A percentile compares a stretch with the other conserved stretches of the same genome.
Evolutionary conservation across 1,140 invertebrate species (phyloP).

Genomic region (Diorhabda elongata): DNA sequence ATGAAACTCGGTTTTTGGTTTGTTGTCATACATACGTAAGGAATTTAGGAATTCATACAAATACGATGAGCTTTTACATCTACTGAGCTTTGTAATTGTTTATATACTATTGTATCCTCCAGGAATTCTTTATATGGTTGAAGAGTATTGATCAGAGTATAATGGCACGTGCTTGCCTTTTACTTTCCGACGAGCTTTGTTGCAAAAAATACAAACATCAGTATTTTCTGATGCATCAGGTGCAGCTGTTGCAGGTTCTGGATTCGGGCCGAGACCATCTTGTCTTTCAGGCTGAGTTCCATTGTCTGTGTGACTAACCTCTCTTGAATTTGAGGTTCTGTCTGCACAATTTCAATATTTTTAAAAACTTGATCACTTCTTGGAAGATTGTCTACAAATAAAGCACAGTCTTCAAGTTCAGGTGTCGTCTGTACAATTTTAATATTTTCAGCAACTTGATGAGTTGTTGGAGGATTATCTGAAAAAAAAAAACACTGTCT

Average conservation of each 20-base stretch:
- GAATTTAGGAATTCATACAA: no score
- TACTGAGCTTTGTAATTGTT: no score
- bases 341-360: constrained; percentile 3
- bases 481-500: background rate
- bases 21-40: no score
- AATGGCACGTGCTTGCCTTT: background rate
- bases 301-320: constrained; percentile 4
- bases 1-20: no score
- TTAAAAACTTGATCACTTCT: background rate
- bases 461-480: constrained; percentile 1
- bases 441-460: constrained; percentile 7
- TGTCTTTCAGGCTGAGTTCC: background rate
- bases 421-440: constrained; percentile 4
- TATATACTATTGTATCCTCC: no score
- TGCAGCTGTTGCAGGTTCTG: background rate
- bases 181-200: constrained; percentile 9
- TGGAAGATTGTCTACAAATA: constrained; percentile 9
- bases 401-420: background rate
- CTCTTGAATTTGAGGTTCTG: constrained; percentile 4
- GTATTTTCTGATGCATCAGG: constrained; percentile 1
- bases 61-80: no score
- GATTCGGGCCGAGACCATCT: background rate
- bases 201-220: constrained; percentile 17
- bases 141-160: no score
- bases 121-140: no score